Base-by-base conservation (phyloP, 1,140 invertebrate species). In the Drosophila ironensis region DNA sequence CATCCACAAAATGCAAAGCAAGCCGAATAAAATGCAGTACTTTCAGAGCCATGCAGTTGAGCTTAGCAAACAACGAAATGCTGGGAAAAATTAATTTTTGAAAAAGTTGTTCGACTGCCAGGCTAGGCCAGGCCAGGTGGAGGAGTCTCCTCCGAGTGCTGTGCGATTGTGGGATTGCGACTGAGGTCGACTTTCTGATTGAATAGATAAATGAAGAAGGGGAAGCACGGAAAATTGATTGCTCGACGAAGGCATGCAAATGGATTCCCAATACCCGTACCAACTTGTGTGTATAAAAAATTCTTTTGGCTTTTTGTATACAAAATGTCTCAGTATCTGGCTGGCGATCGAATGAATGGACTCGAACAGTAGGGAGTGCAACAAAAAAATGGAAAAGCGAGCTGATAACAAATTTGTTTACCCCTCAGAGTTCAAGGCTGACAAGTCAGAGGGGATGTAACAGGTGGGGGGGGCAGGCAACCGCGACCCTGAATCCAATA, bases 141-240 rank as follows among this genome's bases (percentile, higher is more conserved):
- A 2, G 28, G 11, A 12, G n/a, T n/a, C n/a, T n/a, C n/a, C n/a
- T n/a, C n/a, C n/a, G n/a, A n/a, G n/a, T n/a, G n/a, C n/a, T n/a
- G n/a, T 33, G 11, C 4, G 8, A 9, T 27, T 27, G 30, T 5
- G 11, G 30, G 16, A 28, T 46, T 46, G 40, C 59, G 74, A 72
- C 69, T 59, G 67, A 72, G 63, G 74, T 64, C 57, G 69, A 73
- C 56, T 78, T 47, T 59, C 69, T 72, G 72, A 77, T 81, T 84
- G 77, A 81, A 77, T 72, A 67, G 64, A 70, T 70, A 70, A 70
- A 38, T 59, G 44, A 59, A 28, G 64, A 42, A 69, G 24, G 35
- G 20, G 59, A 48, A 42, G 45, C 53, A 50, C 44, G 41, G 64
- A 59, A 59, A 70, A 70, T 40, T 70, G 66, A 69, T 69, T 68